These are phyloP conservation scores for Halcyon smyrnensis DNA, from an alignment of 2,797 vertebrate genomes.

Conservation along the genomic window DNA sequence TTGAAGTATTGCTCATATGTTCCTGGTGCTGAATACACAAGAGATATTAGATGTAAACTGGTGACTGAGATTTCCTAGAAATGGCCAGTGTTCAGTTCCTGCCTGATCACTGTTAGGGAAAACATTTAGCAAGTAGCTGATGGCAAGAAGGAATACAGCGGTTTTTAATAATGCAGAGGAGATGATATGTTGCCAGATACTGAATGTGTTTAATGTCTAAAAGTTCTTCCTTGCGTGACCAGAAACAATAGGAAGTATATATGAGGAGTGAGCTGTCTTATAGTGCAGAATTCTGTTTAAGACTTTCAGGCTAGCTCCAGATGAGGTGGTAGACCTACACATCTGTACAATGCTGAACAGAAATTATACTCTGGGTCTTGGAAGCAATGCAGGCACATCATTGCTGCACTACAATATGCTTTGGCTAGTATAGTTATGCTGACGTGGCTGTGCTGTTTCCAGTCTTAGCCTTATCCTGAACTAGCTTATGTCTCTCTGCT, in stretches of 20 bases:
- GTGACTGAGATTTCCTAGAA: not conserved
- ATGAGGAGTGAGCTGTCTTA: not conserved
- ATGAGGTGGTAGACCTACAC: constrained; percentile 36
- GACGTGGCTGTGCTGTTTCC: not conserved
- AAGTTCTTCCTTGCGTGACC: constrained; percentile 25
- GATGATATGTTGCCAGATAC: not conserved
- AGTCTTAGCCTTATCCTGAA: not conserved
- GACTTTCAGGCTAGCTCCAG: constrained; percentile 37
- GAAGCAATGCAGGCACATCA: not conserved
- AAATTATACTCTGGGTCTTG: not conserved
- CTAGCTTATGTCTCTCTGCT: not conserved
- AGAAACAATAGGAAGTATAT: constrained; percentile 16
- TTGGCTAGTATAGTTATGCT: constrained; percentile 19
- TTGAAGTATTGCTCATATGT: not conserved
- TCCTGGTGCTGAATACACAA: not conserved
- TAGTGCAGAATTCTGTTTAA: constrained; percentile 18
- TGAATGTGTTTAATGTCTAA: not conserved
- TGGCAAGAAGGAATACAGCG: not conserved
- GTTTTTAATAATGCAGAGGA: constrained; percentile 8
- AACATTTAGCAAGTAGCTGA: not conserved
- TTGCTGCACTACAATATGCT: constrained; percentile 41
- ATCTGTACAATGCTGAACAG: constrained; percentile 24
- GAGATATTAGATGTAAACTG: not conserved
- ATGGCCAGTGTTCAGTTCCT: not conserved
- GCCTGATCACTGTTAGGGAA: not conserved